Conservation (phyloP, 2,888 invertebrate genomes). For the Tipula vernalis region DNA sequence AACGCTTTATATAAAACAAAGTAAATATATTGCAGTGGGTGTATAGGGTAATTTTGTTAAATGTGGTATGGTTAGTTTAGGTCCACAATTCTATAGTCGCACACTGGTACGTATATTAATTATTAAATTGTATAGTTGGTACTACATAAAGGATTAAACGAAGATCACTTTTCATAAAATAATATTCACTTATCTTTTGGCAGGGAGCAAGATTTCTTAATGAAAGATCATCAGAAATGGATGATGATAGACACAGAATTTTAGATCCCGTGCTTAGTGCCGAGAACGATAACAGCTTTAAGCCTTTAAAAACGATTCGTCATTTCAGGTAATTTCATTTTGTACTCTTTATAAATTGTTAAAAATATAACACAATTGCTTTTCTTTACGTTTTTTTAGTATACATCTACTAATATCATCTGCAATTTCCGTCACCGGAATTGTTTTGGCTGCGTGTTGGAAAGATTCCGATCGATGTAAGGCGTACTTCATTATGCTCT, state of each 20-base stretch:
- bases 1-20: neutral
- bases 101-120: slow-evolving; percentile 10
- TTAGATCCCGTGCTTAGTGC: slow-evolving; percentile 30
- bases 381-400: slow-evolving; percentile 19
- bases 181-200: neutral
- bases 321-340: slow-evolving; percentile 26
- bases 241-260: slow-evolving; percentile 25
- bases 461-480: slow-evolving; percentile 36
- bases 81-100: slow-evolving; percentile 21
- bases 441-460: slow-evolving; percentile 25
- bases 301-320: slow-evolving; percentile 28
- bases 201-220: slow-evolving; percentile 25
- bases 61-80: slow-evolving; percentile 21
- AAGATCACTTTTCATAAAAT: neutral
- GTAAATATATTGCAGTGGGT: neutral
- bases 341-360: neutral
- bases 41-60: neutral
- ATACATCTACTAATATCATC: slow-evolving; percentile 30
- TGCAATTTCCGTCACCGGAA: slow-evolving; percentile 29
- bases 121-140: neutral
- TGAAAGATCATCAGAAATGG: slow-evolving; percentile 19
- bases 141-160: neutral
- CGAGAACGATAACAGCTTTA: slow-evolving; percentile 24
- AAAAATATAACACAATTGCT: neutral
- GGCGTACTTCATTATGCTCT: slow-evolving; percentile 46